Evolutionary conservation across 2,113 vertebrate genomes (phyloP), one percentile per base, ranked within the genome.

Genomic region (Brienomyrus longianalis): DNA sequence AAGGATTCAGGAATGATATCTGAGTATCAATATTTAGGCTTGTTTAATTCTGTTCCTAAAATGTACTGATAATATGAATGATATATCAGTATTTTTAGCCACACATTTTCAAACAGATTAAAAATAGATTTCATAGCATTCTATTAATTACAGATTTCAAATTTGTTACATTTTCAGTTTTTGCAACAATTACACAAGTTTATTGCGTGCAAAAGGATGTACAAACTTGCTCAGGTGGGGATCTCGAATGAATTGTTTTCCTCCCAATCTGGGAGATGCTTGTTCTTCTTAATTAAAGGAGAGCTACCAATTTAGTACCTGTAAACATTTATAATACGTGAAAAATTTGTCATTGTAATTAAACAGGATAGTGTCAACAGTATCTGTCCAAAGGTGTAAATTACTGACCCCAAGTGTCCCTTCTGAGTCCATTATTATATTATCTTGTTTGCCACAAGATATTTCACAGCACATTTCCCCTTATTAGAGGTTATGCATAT

Each of bases 321-420:
- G 43, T n/a, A 84, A 84, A 84, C 83, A 84, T 84, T 84, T 84
- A 84, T 48, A 84, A 45, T 48, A 84, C 83, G 13, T 45, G 45
- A 45, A 84, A 45, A 84, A 84, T 48, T 47, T 13, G 19, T 48
- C 43, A 84, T n/a, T 84, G 45, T 84, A 84, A n/a, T 84, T 84
- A 84, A 48, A 84, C 83, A 84, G 83, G 45, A 84, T 48, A 84
- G 21, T 84, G 39, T 84, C 8, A 45, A 45, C 83, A 48, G 47
- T 48, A 84, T 47, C 31, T 80, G 74, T 80, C 4, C 6, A n/a
- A 80, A 17, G 35, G 35, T 80, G 31, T 39, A 43, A 80, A 39
- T 80, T 43, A 80, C 74, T 80, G 74, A 80, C 35, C 31, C 74
- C 35, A 43, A 80, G 74, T 19, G 17, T 80, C 35, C 35, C 31